Evolutionary conservation across 2,888 invertebrate genomes (phyloP), one percentile per base, ranked within the genome.

Genomic region (Harpalus rufipes): DNA sequence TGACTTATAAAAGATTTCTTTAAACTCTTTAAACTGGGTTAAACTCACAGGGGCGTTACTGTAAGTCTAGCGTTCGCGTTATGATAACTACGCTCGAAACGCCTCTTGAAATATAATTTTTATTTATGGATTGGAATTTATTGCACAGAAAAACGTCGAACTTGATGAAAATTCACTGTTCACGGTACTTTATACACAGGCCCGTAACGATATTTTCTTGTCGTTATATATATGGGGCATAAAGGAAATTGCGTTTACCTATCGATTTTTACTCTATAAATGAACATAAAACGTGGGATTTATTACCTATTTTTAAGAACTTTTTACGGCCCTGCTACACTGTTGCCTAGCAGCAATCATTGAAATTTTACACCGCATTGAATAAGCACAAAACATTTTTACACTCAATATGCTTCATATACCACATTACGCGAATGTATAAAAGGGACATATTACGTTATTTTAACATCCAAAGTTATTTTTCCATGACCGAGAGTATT

Each of bases 71-170:
- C 68, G 32, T 74, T 74, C 18, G 72, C 72, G 72, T 74, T 74
- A 74, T 74, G 72, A 44, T 74, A 74, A 74, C 72, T 74, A 74
- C 72, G 51, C 18, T 14, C 18, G 72, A 44, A 74, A 74, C 72
- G 68, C 58, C 61, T 10, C n/a, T 21, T 59, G 74, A 83, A 74
- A 74, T 61, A 83, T 76, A 72, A 83, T 76, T 76, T 76, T 76
- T 83, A 83, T 83, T 83, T 83, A 83, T 83, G 41, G 76, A 59
- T 61, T 76, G 74, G 74, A 59, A 83, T 83, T 83, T 83, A 83
- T 83, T 61, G 83, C 74, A 74, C 61, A 72, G 74, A 72, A 83
- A 76, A 83, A 59, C 51, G 68, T 83, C 61, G 76, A 83, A 81
- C 58, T 78, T 78, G 78, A 78, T 78, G 78, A 78, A 78, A 78